Base-by-base conservation (phyloP, 92 coral and sea anemone species). In the Ricordea florida region DNA sequence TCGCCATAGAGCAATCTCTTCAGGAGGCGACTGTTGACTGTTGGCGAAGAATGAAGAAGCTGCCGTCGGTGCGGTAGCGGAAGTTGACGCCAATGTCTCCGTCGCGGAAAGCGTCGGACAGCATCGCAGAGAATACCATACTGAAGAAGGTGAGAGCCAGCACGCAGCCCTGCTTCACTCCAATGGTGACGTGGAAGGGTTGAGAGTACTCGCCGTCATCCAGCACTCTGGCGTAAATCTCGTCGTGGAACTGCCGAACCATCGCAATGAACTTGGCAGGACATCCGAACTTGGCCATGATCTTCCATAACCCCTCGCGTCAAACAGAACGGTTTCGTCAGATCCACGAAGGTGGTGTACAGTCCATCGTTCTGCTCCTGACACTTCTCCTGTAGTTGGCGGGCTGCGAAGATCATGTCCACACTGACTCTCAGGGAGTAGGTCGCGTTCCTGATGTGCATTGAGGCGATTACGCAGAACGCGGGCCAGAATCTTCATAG, bases 231-330 rank as follows among this genome's bases (percentile, higher is more conserved):
- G 65, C 64, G 24, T 20, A 3, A 59, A 67, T 67, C 40, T 38
- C 63, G 31, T 67, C 63, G 40, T 67, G 75, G 41, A 67, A 67
- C 63, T 46, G 40, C 15, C 41, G 65, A 3, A 67, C 41, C 63
- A 48, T 15, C 4, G 72, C n/a, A 42, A 64, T 38, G 53, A 64
- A 64, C 5, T 21, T 38, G 11, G 59, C 15, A 2, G 75, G 75
- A 1, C 65, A 67, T 0, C 75, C 75, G 33, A 5, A 67, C 24
- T 67, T 67, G 3, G 65, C 18, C 75, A 67, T 1, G 75, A 67
- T 67, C 31, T 64, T 66, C 74, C 74, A 66, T 10, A 45, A 42
- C 4, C 64, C 66, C 64, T 66, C 62, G 16, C 74, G 64, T 27
- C 10, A 5, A 11, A 66, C 65, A 7, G 74, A n/a, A n/a, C n/a